Evolutionary conservation across 2,797 vertebrate species (phyloP), one percentile per base, ranked within the genome.

Genomic region (Steatocranus sp.): DNA sequence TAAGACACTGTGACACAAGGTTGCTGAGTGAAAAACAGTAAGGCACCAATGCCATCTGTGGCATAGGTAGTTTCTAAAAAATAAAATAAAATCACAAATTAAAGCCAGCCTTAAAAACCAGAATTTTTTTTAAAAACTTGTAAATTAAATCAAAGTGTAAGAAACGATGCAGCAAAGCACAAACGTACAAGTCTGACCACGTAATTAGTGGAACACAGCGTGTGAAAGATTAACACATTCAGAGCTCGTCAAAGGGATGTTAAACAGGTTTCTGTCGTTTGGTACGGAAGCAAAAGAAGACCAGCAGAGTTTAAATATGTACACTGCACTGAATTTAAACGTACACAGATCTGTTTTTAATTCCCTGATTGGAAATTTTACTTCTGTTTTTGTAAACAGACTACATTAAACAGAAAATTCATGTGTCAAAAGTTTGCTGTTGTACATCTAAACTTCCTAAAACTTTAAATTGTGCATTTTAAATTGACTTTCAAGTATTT

Each of bases 31-130:
- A 96, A 89, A 94, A 92, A 90, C 89, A 92, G 93, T 96, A 97
- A 97, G 96, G 96, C 97, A 97, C 95, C 96, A 86, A 97, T 93
- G 94, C 92, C 95, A 85, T 94, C 92, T 88, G 96, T 93, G 96
- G 93, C 94, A 91, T 61, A 94, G 96, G 95, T 83, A 91, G 91
- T 96, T 96, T 68, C 46, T 78, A 78, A 88, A 49, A 51, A 18
- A n/a, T 27, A 20, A 43, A 36, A 63, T 12, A 1, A 63, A 18
- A 66, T 50, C 43, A 82, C 43, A 32, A 41, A 48, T 79, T 51
- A 76, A 79, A 80, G 76, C 6, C 25, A 87, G 73, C 63, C 12
- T 41, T 77, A 43, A 54, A 78, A 79, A 83, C 3, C 23, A 79
- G 49, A 75, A 82, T 48, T 53, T 61, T 61, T 30, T 63, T 41